phyloP scores from a whole-genome alignment of 2,888 invertebrate genomes.

The Leucoptera coffeella region DNA sequence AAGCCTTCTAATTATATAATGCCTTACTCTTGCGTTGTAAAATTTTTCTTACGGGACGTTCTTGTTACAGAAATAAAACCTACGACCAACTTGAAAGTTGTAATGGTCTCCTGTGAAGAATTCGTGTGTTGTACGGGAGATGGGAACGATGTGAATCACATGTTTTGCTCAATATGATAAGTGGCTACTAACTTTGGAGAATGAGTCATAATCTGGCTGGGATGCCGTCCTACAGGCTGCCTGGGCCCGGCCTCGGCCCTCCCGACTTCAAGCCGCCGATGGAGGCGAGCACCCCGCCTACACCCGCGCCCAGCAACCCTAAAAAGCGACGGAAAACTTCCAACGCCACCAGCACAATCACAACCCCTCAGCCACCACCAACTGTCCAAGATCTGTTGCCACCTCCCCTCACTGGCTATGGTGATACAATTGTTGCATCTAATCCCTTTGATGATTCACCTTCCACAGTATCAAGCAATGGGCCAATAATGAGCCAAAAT shows the following conservation, averaged over 20 bases:
- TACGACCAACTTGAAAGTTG: too few relatives aligned
- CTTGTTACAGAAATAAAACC: too few relatives aligned
- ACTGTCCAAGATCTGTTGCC: constrained; percentile 74
- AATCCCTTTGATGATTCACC: constrained; percentile 94
- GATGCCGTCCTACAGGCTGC: constrained; percentile 75
- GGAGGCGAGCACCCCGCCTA: constrained; percentile 63
- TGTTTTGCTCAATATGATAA: too few relatives aligned
- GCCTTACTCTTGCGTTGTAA: too few relatives aligned
- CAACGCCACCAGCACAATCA: constrained; percentile 59
- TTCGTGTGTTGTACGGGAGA: too few relatives aligned
- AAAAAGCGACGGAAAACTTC: constrained; percentile 83
- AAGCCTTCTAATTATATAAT: too few relatives aligned
- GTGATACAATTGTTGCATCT: constrained; percentile 89
- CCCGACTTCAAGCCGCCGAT: constrained; percentile 69
- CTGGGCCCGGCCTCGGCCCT: constrained; percentile 64
- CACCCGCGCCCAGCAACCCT: constrained; percentile 74
- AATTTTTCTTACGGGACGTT: too few relatives aligned
- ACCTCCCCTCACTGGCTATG: constrained; percentile 84
- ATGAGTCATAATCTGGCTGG: constrained; percentile 79
- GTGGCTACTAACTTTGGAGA: too few relatives aligned
- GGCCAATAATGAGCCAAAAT: constrained; percentile 58
- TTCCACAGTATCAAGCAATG: constrained; percentile 53
- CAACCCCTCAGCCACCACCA: constrained; percentile 64
- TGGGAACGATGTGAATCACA: too few relatives aligned
- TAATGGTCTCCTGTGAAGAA: too few relatives aligned